phyloP scores from a whole-genome alignment of 2,888 invertebrate species.

The Tetranychus piercei region DNA sequence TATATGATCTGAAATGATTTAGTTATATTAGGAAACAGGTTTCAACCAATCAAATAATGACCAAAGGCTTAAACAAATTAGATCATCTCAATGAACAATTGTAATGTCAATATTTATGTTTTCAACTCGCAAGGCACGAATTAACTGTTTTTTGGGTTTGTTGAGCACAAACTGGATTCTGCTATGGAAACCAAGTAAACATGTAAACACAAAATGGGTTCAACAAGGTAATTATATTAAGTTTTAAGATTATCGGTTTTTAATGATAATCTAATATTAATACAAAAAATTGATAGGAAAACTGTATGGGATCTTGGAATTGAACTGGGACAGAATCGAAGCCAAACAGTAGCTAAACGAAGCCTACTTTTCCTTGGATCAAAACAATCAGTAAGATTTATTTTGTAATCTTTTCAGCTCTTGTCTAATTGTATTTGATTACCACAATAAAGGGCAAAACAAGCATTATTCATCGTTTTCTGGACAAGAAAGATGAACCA shows the following conservation, averaged over 20 bases:
- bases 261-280: not conserved
- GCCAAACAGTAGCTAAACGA: not conserved
- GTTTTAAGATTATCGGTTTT: not conserved
- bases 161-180: not conserved
- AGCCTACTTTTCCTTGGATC: not conserved
- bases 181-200: not conserved
- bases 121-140: no score
- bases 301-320: not conserved
- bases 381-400: not conserved
- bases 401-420: not conserved
- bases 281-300: not conserved
- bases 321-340: not conserved
- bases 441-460: slow-evolving; percentile 45
- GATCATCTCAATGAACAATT: no score
- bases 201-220: not conserved
- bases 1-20: no score
- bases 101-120: no score
- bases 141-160: not conserved
- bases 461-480: slow-evolving; percentile 52
- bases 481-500: slow-evolving; percentile 53
- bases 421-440: not conserved
- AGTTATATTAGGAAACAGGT: no score
- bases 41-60: no score
- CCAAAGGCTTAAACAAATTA: no score
- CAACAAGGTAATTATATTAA: not conserved